Base-by-base conservation (phyloP, 1,140 invertebrate genomes). In the Platyura marginata region DNA sequence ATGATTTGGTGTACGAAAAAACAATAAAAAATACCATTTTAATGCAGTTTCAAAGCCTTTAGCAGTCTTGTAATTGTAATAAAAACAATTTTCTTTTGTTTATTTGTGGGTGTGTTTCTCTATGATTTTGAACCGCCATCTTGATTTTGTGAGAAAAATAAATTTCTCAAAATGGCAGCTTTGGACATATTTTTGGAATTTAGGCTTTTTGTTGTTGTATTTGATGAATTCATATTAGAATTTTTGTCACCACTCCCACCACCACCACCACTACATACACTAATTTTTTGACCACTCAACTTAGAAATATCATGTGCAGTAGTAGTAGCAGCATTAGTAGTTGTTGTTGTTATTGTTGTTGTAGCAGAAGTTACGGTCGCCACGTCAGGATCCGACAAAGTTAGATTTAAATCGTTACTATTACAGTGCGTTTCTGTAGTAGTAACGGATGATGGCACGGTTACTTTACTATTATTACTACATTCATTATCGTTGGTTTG, bases 141-240 rank as follows among this genome's bases (percentile, higher is more conserved):
- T 13, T 8, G 6, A 13, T 29, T 36, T 37, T 40, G 44, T n/a
- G 44, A 35, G 16, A 45, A 45, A 21, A 45, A 45, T 20, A 45
- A 41, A 41, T 45, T 40, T 25, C 44, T 21, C 25, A 45, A 16
- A 35, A 45, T 40, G 8, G 44, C 40, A 15, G 44, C 20, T 29
- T 41, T 40, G 22, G 44, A 41, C 9, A 18, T 15, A 36, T 41
- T 45, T 19, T 41, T 45, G n/a, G n/a, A n/a, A 16, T 23, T 33
- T 2, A 36, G 34, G 9, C 9, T 11, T 36, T 11, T 11, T 16
- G 18, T 21, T n/a, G 11, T 11, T 39, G 22, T 9, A 16, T 34
- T 21, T 4, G 37, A 23, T 2, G 42, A 20, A 18, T 25, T n/a
- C n/a, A n/a, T n/a, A n/a, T n/a, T n/a, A n/a, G n/a, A n/a, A n/a